Evolutionary conservation across 1,140 invertebrate genomes (phyloP).

Genomic region (Lepidotrigona ventralis): DNA sequence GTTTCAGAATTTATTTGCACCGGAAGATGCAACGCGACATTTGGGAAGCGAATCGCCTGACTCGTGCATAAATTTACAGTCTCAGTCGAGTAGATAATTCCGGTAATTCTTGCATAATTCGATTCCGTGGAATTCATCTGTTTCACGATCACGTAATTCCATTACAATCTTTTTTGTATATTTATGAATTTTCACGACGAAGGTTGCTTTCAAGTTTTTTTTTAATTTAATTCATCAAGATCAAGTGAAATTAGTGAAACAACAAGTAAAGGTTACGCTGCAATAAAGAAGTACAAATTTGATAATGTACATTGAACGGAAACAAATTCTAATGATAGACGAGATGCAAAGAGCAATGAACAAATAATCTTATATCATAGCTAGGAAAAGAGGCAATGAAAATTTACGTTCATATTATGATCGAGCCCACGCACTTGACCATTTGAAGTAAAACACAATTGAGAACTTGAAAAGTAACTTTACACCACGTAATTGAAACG

Average conservation of each 20-base stretch:
- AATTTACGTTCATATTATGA: too few species aligned
- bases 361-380: background rate
- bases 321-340: too few species aligned
- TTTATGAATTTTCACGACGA: background rate
- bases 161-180: too few species aligned
- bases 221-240: background rate
- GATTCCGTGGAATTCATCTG: conserved; percentile 5
- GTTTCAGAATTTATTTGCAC: conserved; percentile 61
- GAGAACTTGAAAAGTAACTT: background rate
- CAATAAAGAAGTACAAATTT: background rate
- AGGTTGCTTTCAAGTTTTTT: background rate
- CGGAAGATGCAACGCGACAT: conserved; percentile 62
- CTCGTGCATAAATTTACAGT: conserved; percentile 56
- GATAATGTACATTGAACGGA: too few species aligned
- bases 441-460: too few species aligned
- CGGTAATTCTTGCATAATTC: conserved; percentile 7
- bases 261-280: background rate
- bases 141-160: background rate
- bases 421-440: too few species aligned
- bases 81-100: conserved; percentile 15
- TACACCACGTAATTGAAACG: background rate
- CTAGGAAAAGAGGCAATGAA: too few species aligned
- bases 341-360: background rate
- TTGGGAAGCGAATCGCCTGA: conserved; percentile 63
- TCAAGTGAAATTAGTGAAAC: background rate